phyloP scores from a whole-genome alignment of 1,140 invertebrate genomes.

The Platyura marginata region DNA sequence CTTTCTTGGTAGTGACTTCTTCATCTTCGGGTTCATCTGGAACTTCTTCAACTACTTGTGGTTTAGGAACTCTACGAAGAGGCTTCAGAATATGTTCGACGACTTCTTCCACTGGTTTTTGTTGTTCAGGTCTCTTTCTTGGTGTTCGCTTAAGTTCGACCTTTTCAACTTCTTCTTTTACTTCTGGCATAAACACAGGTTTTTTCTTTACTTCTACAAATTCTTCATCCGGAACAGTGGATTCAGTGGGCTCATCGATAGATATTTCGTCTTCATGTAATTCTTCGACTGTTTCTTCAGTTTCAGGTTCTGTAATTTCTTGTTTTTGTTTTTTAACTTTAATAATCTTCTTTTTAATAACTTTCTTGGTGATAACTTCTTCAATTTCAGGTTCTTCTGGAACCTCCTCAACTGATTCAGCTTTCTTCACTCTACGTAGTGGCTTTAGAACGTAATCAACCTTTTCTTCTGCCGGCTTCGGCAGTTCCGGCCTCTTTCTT shows the following conservation, averaged over 20 bases:
- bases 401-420: conserved; percentile 7
- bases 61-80: conserved; percentile 7
- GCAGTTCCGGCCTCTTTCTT: conserved; percentile 18
- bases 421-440: too few species aligned
- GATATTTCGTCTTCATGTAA: conserved; percentile 10
- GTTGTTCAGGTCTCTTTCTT: conserved; percentile 8
- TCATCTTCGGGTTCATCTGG: conserved; percentile 17
- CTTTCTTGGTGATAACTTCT: conserved; percentile 11
- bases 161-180: not conserved
- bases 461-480: too few species aligned
- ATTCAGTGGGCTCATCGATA: conserved; percentile 11
- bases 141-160: conserved; percentile 1
- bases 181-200: not conserved
- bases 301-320: conserved; percentile 12
- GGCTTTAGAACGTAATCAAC: too few species aligned
- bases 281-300: conserved; percentile 10
- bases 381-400: conserved; percentile 17
- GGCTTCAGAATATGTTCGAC: not conserved
- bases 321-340: conserved; percentile 22
- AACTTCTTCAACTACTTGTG: conserved; percentile 9
- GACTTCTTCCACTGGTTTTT: conserved; percentile 6
- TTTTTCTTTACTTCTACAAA: conserved; percentile 6
- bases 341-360: conserved; percentile 15
- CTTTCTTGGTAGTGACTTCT: conserved; percentile 11
- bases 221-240: conserved; percentile 8